Percentiles rank a stretch among this genome's conserved stretches.
phyloP scores from a whole-genome alignment of 2,797 vertebrate species.

The Peromyscus nudipes region DNA sequence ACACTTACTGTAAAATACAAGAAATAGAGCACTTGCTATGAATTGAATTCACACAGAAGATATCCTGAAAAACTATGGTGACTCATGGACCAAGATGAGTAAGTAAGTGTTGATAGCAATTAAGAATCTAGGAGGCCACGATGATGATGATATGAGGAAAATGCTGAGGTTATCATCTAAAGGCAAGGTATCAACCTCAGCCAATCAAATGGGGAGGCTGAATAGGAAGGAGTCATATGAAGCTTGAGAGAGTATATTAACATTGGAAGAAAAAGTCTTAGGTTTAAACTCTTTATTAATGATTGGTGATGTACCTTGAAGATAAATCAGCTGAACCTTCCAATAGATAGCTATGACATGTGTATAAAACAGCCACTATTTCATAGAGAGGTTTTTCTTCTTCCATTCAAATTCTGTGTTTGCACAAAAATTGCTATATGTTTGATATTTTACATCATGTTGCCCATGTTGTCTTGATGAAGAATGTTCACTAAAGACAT shows the following conservation, averaged over 20 bases:
- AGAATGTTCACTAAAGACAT: not conserved
- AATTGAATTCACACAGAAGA: not conserved
- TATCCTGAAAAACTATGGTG: not conserved
- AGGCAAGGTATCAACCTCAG: not conserved
- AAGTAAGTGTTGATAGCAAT: not conserved
- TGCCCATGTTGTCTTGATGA: not conserved
- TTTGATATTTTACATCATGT: not conserved
- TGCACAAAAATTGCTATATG: not conserved
- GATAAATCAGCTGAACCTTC: not conserved
- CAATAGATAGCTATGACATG: not conserved
- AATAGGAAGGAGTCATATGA: not conserved
- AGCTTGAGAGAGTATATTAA: not conserved
- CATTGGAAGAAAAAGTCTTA: not conserved
- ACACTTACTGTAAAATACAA: not conserved
- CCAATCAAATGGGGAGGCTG: not conserved
- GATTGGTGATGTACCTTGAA: not conserved
- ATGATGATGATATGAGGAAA: accelerated
- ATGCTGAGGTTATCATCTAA: not conserved
- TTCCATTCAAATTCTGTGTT: not conserved
- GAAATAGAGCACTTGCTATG: not conserved
- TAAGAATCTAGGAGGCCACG: not conserved
- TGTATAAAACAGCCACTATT: not conserved
- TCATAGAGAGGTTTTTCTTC: not conserved
- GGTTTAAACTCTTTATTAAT: not conserved
- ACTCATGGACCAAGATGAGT: not conserved